Base-by-base conservation (phyloP, 92 coral and sea anemone genomes). In the Porites lobata region DNA sequence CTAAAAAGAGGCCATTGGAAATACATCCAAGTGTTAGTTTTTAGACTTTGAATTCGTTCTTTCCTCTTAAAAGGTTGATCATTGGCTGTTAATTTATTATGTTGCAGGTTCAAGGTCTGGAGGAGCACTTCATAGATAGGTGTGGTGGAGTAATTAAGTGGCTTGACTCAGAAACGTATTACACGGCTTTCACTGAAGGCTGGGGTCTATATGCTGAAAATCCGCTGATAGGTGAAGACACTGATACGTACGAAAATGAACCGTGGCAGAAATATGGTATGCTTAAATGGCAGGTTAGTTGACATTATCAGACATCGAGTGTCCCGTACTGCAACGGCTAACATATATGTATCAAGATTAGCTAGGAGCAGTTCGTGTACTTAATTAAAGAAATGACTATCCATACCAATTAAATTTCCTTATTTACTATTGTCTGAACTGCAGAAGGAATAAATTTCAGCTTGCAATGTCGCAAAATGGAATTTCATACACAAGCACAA, bases 171-270 rank as follows among this genome's bases (percentile, higher is more conserved):
- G 85, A 79, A 9, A 90, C 79, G 1, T 82, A 56, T 54, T 95
- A 85, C 89, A 85, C 95, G 8, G 98, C 98, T 6, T 95, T 93
- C 76, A 72, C 80, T 9, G 99, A 96, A 82, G 99, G 98, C 72
- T 96, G 98, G 99, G 99, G 83, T 1, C 76, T 96, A 66, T 96
- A 96, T 75, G 99, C 99, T 11, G 99, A 96, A 69, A 87, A 90
- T 69, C 99, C 99, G 1, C 92, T 96, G 75, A 78, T 93, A 62
- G 93, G 87, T 8, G 85, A 82, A 63, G 98, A 95, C 57, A 96
- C 99, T 11, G 98, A 95, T 58, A 79, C 87, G 72, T 96, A 95
- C 65, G 69, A 93, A 54, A 86, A 84, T 58, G 90, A 94, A 79
- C 95, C 93, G 43, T 91, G 89, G 87, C 93, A 89, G 65, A 96